phyloP scores from a whole-genome alignment of 2,113 vertebrate species.

The Stomatorhinus ivindoensis region DNA sequence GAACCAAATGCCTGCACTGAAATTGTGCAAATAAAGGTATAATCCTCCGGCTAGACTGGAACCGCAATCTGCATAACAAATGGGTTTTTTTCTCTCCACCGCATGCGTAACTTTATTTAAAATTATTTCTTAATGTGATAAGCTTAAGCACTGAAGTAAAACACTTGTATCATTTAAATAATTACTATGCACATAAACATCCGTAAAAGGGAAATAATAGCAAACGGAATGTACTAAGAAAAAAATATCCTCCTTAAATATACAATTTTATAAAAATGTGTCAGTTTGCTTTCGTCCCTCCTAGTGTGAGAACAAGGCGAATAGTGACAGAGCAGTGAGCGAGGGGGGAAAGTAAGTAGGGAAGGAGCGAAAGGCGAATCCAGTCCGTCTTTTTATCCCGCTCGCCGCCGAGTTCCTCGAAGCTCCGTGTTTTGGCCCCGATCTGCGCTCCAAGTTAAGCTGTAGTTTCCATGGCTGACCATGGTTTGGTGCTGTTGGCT shows the following conservation, averaged over 20 bases:
- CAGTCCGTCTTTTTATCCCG: conserved; percentile 46
- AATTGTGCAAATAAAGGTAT: background rate
- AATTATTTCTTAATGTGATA: background rate
- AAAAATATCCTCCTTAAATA: background rate
- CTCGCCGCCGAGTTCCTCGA: conserved; percentile 33
- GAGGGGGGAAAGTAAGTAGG: background rate
- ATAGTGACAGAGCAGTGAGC: background rate
- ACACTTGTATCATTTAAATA: background rate
- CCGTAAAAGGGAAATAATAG: background rate
- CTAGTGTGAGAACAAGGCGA: conserved; percentile 10
- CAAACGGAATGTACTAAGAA: background rate
- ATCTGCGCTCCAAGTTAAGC: conserved; percentile 45
- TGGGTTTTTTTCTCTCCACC: background rate
- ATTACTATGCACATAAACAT: background rate
- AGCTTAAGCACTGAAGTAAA: background rate
- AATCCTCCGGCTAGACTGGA: background rate
- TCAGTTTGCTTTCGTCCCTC: conserved; percentile 16
- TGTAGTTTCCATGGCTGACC: conserved; percentile 80
- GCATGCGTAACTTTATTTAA: background rate
- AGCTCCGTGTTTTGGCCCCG: conserved; percentile 53
- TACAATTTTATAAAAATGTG: conserved; percentile 7
- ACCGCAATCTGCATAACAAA: background rate
- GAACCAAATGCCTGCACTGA: background rate
- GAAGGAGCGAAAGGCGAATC: conserved; percentile 32
- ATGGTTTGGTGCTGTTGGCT: conserved; percentile 90